phyloP scores from a whole-genome alignment of 1,140 invertebrate species.

The Matsumurasca onukii region DNA sequence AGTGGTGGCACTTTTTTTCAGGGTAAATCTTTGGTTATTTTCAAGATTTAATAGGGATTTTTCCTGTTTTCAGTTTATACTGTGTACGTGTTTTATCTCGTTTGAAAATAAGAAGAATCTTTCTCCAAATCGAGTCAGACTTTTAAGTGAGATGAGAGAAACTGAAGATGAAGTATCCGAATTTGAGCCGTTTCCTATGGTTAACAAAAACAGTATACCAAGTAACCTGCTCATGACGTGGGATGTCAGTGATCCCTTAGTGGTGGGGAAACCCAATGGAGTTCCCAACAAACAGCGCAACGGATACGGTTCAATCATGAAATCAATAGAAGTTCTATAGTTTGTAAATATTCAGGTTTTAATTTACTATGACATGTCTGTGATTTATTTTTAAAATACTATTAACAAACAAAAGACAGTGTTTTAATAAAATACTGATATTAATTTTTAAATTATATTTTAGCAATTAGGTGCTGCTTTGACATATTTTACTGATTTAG shows the following conservation, averaged over 20 bases:
- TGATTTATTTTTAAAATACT: too few relatives aligned
- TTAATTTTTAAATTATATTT: too few relatives aligned
- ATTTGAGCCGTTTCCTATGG: background rate
- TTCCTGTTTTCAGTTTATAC: slow-evolving; percentile 32
- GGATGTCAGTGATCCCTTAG: background rate
- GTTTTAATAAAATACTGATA: too few relatives aligned
- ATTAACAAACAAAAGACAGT: too few relatives aligned
- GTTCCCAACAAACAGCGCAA: background rate
- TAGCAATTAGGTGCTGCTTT: too few relatives aligned
- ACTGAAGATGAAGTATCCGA: slow-evolving; percentile 13
- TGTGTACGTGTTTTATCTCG: slow-evolving; percentile 19
- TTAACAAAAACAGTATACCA: background rate
- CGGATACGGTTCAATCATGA: slow-evolving; percentile 3
- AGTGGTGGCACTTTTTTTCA: too few relatives aligned
- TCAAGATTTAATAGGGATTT: too few relatives aligned
- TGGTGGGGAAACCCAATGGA: background rate
- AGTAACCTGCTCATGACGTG: background rate
- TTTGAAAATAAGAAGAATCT: slow-evolving; percentile 30
- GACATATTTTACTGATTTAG: too few relatives aligned
- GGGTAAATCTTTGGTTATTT: too few relatives aligned
- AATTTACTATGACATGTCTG: too few relatives aligned
- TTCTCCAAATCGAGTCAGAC: slow-evolving; percentile 22
- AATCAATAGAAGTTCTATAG: background rate
- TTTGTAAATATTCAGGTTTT: too few relatives aligned
- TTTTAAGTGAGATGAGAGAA: slow-evolving; percentile 26